A percentile compares a stretch with the other conserved stretches of the same genome.
Evolutionary conservation across 2,113 vertebrate genomes (phyloP).

Genomic region (Atrichornis clamosus): DNA sequence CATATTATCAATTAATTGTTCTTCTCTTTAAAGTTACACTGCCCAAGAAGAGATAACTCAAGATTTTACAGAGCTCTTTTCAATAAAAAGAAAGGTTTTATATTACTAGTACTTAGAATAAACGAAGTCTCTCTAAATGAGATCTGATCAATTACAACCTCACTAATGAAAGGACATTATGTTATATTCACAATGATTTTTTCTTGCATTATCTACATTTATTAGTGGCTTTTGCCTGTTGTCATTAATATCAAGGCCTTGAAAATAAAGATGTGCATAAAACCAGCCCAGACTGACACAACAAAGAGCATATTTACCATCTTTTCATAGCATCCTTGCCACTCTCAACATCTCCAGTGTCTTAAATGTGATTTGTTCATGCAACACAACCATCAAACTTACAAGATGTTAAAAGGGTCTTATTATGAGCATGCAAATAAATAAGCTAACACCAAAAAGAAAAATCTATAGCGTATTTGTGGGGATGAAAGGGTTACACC

Average conservation of each 20-base stretch:
- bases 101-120: not conserved
- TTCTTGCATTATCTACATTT: not conserved
- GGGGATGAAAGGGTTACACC: not conserved
- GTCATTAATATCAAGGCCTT: not conserved
- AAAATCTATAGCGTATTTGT: not conserved
- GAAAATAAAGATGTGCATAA: not conserved
- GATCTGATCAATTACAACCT: not conserved
- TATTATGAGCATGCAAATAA: not conserved
- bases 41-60: not conserved
- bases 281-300: constrained; percentile 41
- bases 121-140: not conserved
- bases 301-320: constrained; percentile 65
- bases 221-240: not conserved
- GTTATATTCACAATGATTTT: not conserved
- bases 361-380: not conserved
- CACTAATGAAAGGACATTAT: not conserved
- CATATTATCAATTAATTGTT: not conserved
- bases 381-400: not conserved
- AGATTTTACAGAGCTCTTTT: not conserved
- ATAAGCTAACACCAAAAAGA: not conserved
- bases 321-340: constrained; percentile 34
- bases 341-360: not conserved
- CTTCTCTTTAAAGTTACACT: not conserved
- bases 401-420: not conserved
- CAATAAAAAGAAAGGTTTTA: not conserved